Evolutionary conservation across 2,113 vertebrate genomes (phyloP).

Genomic region (Engystomops pustulosus): DNA sequence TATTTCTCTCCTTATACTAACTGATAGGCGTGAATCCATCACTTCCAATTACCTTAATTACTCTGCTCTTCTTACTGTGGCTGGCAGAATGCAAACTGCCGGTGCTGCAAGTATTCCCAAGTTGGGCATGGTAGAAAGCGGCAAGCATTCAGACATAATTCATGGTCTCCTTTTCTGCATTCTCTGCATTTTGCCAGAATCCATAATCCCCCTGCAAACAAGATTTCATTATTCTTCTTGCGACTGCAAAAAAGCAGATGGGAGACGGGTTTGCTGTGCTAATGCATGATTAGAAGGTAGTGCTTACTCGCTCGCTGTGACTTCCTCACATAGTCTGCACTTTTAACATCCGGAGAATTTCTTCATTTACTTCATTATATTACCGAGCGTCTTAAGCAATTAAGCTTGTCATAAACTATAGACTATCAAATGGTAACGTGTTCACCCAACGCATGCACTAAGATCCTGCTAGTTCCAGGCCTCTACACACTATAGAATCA

Average conservation of each 20-base stretch:
- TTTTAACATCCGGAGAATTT: not conserved
- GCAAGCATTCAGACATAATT: conserved; percentile 52
- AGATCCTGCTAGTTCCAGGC: not conserved
- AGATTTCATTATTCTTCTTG: conserved; percentile 52
- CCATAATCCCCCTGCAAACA: conserved; percentile 52
- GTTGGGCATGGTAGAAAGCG: conserved; percentile 44
- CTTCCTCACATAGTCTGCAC: conserved; percentile 23
- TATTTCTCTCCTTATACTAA: not conserved
- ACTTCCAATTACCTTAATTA: conserved; percentile 58
- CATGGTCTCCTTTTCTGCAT: conserved; percentile 59
- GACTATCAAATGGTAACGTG: not conserved
- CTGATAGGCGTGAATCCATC: conserved; percentile 50
- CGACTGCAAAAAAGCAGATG: conserved; percentile 51
- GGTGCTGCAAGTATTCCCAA: conserved; percentile 54
- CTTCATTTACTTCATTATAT: conserved; percentile 22
- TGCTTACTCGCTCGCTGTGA: conserved; percentile 20
- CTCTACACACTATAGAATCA: not conserved
- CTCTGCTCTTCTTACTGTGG: conserved; percentile 26
- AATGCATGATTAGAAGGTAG: conserved; percentile 52
- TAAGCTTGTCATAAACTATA: conserved; percentile 25
- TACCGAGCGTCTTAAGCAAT: conserved; percentile 29
- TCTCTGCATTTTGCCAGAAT: conserved; percentile 55
- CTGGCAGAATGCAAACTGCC: conserved; percentile 41
- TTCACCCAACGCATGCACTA: not conserved
- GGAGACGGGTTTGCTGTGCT: conserved; percentile 50